phyloP scores from a whole-genome alignment of 2,888 invertebrate genomes.

The Artemia sinica region DNA sequence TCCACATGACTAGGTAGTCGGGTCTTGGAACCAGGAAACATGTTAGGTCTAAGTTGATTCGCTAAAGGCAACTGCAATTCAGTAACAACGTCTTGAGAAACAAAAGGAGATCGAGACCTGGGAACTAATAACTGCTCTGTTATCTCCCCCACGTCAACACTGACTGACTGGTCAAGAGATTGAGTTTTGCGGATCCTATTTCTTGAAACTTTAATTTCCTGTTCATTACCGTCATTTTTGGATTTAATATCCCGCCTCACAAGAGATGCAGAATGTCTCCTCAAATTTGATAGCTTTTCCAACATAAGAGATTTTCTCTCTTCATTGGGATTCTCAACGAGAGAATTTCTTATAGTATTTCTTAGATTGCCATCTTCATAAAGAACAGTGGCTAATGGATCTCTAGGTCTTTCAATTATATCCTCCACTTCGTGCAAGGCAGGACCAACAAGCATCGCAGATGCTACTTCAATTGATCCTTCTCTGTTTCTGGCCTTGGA shows the following conservation, averaged over 20 bases:
- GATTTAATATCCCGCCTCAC: not conserved
- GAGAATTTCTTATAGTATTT: not conserved
- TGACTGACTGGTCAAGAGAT: not conserved
- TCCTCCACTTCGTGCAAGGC: not conserved
- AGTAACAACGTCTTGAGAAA: no score
- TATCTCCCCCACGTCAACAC: no score
- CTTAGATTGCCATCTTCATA: not conserved
- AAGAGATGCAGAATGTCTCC: not conserved
- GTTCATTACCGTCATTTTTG: not conserved
- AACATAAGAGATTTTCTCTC: no score
- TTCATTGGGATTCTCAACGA: not conserved
- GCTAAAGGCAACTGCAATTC: no score
- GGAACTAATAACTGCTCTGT: no score
- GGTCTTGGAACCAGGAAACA: no score
- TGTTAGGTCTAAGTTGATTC: no score
- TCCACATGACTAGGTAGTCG: no score
- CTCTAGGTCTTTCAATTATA: not conserved
- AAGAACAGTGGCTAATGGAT: not conserved
- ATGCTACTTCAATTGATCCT: slow-evolving; percentile 1
- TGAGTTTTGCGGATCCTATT: not conserved
- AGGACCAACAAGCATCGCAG: not conserved
- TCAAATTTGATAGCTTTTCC: not conserved
- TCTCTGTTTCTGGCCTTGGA: not conserved
- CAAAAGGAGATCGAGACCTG: no score
- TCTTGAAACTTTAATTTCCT: slow-evolving; percentile 2